Evolutionary conservation across 2,113 vertebrate species (phyloP).

Genomic region (Ameiurus melas): DNA sequence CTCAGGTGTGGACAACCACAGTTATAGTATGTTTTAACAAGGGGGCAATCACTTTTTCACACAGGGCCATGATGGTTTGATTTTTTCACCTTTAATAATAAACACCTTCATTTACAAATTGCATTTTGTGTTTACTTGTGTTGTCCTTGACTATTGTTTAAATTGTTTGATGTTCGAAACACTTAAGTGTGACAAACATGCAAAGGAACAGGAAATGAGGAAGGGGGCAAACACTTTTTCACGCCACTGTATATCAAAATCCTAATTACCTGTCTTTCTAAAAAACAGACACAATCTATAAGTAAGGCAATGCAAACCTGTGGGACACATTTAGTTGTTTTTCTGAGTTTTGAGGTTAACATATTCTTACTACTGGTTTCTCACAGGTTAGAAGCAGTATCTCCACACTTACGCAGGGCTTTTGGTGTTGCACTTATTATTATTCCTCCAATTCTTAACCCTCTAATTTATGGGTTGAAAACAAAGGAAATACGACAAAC

Average conservation of each 20-base stretch:
- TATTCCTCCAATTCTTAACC: not conserved
- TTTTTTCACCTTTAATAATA: too few relatives aligned
- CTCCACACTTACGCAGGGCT: not conserved
- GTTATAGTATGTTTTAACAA: too few relatives aligned
- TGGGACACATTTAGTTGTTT: constrained; percentile 12
- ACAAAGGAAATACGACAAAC: not conserved
- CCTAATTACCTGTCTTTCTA: not conserved
- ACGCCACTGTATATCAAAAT: not conserved
- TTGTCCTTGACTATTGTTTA: too few relatives aligned
- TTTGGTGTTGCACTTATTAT: not conserved
- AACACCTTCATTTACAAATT: too few relatives aligned
- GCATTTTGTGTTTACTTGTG: too few relatives aligned
- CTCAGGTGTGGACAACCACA: too few relatives aligned
- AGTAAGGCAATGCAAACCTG: constrained; percentile 6
- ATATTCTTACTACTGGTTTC: not conserved
- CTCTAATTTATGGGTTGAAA: constrained; percentile 10
- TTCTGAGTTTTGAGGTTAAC: not conserved
- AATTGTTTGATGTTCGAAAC: too few relatives aligned
- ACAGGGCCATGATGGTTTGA: too few relatives aligned
- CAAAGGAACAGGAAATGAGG: too few relatives aligned
- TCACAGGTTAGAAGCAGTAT: constrained; percentile 2
- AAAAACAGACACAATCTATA: not conserved
- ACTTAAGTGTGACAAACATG: too few relatives aligned
- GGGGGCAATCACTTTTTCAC: too few relatives aligned
- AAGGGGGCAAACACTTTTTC: too few relatives aligned